Conservation (phyloP, 35 echinoderm and acorn worm species). For the Diadema setosum region DNA sequence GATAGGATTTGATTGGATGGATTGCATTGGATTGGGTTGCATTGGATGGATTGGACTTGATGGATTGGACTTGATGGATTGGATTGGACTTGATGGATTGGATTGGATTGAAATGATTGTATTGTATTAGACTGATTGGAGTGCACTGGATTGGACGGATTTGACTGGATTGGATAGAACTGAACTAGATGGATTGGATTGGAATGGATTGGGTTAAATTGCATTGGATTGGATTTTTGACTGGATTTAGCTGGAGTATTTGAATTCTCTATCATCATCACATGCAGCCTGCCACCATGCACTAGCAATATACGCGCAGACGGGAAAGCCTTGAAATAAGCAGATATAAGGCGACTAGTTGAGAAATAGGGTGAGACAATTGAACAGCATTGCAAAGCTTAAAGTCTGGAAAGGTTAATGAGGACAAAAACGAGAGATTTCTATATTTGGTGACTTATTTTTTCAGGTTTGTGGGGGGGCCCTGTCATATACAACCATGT, state of each 20-base stretch:
- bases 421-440: too few relatives aligned
- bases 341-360: background rate
- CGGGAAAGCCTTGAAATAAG: background rate
- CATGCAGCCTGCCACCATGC: background rate
- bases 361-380: background rate
- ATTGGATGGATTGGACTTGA: too few relatives aligned
- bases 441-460: too few relatives aligned
- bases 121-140: background rate
- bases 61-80: background rate
- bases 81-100: background rate
- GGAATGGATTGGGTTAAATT: background rate
- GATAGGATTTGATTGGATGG: too few relatives aligned
- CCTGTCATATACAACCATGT: too few relatives aligned
- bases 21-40: too few relatives aligned
- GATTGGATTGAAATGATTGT: background rate
- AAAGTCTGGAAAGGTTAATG: too few relatives aligned
- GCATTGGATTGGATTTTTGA: background rate
- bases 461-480: too few relatives aligned
- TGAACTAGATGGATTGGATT: background rate
- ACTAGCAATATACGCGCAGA: background rate
- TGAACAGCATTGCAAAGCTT: too few relatives aligned
- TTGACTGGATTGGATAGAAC: background rate
- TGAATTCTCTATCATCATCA: too few relatives aligned
- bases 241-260: too few relatives aligned
- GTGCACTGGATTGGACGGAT: too few relatives aligned